Base-by-base conservation (phyloP, 2,797 vertebrate species). In the Ceryle rudis region DNA sequence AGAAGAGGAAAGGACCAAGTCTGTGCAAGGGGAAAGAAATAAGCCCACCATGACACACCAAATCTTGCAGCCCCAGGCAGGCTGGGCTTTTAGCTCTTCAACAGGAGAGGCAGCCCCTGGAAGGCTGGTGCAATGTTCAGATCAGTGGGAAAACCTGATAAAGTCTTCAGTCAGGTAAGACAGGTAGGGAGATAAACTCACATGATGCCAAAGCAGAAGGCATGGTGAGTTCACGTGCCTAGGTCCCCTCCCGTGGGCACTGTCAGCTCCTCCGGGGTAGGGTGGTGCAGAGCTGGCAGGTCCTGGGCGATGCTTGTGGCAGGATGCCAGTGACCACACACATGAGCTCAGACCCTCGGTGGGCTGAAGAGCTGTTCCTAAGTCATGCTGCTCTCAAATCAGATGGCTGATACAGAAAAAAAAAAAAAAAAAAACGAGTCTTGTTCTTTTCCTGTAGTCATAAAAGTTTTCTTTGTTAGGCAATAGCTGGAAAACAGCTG, bases 381-480 rank as follows among this genome's bases (percentile, higher is more conserved):
- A 67, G 41, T 79, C 79, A 16, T 2, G 2, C 21, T 0, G 72
- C 85, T 15, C 55, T 39, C 54, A 6, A 9, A 28, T 66, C 57
- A 29, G 47, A 44, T 5, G 52, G 52, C 75, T 10, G 47, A 7
- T n/a, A 3, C 35, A 51, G 69, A 54, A 52, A 67, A 42, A n/a
- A n/a, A n/a, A n/a, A n/a, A n/a, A 51, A 64, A 54, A 52, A 67
- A n/a, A 51, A 51, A 2, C 67, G 10, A 20, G 47, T 41, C 41
- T 66, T 28, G 44, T 49, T 70, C 85, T 7, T 18, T 35, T 13
- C 44, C 85, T 14, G n/a, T 0, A 54, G 70, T 67, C 75, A 39
- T 88, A 28, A 91, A 95, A 93, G 95, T 92, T 89, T 61, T 72
- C 92, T 96, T 96, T 95, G 95, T 97, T 97, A 31, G 58, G 95